Base-by-base conservation (phyloP, 2,797 vertebrate genomes). In the Cryptoprocta ferox region DNA sequence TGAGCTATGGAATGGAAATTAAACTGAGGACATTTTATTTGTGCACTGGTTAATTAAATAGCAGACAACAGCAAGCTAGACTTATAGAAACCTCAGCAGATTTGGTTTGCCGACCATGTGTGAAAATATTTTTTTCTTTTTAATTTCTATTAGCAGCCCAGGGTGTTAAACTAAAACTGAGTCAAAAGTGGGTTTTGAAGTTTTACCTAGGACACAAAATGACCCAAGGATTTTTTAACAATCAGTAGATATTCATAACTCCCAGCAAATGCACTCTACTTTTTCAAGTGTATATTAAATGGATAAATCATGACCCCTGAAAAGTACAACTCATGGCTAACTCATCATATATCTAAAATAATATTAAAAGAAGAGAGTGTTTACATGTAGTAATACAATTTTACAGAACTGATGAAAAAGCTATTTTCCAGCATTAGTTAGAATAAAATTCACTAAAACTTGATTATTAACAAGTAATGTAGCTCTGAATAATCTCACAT, bases 41-140 rank as follows among this genome's bases (percentile, higher is more conserved):
- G 91, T 97, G 42, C 61, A 71, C 42, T 85, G 59, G 90, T 98
- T 98, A 98, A 98, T 98, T 98, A 98, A 98, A 97, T 91, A 94
- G 81, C 87, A 97, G 84, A 86, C 92, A 96, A 91, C 78, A 96
- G 81, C 81, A 95, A 89, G 82, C 78, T 92, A 97, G 53, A 89
- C 37, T 88, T 95, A 78, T 0, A 91, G 79, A 97, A 97, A 97
- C 81, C 84, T 97, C 96, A 95, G 94, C 81, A 96, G 92, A 86
- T 96, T 97, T 96, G 90, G 37, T 87, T 95, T 95, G 68, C 37
- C 24, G 8, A 21, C 45, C 73, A 91, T 66, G 86, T 59, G 63
- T 85, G 50, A 96, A 97, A 95, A 95, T 89, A 79, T 92, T 65
- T 68, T 80, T 94, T 76, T 32, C 21, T 92, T 95, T 89, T 94